Conservation (phyloP, 2,113 vertebrate genomes). For the Channa maculata region DNA sequence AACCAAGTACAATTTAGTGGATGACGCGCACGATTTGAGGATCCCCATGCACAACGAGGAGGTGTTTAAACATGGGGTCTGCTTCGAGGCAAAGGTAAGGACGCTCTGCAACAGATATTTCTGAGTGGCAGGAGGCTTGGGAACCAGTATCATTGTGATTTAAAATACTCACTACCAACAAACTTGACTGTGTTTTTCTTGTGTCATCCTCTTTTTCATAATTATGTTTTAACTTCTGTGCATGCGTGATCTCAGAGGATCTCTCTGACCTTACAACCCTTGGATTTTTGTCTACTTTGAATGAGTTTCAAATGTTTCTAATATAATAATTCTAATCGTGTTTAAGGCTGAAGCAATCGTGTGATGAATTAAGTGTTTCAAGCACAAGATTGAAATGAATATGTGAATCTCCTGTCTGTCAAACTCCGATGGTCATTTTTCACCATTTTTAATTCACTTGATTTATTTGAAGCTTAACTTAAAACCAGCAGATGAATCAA, state of each 20-base stretch:
- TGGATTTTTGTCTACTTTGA: background rate
- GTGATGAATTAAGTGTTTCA: background rate
- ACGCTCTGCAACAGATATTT: constrained; percentile 51
- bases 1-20: constrained; percentile 95
- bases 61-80: constrained; percentile 93
- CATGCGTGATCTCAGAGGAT: too few relatives aligned
- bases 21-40: constrained; percentile 91
- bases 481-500: too few relatives aligned
- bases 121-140: background rate
- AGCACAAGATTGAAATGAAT: background rate
- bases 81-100: constrained; percentile 95
- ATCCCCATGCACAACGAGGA: constrained; percentile 95
- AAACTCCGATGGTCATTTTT: too few relatives aligned
- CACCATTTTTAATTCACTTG: too few relatives aligned
- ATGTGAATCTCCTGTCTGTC: background rate
- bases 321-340: background rate
- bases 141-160: background rate
- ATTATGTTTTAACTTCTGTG: too few relatives aligned
- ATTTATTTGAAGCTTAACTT: too few relatives aligned
- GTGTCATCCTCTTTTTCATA: too few relatives aligned
- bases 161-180: background rate
- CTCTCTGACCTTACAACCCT: background rate
- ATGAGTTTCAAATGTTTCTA: constrained; percentile 15
- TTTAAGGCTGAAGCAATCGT: background rate
- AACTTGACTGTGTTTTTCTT: too few relatives aligned